Evolutionary conservation across 2,113 vertebrate species (phyloP), one percentile per base, ranked within the genome.

Genomic region (Muntiacus muntjak): DNA sequence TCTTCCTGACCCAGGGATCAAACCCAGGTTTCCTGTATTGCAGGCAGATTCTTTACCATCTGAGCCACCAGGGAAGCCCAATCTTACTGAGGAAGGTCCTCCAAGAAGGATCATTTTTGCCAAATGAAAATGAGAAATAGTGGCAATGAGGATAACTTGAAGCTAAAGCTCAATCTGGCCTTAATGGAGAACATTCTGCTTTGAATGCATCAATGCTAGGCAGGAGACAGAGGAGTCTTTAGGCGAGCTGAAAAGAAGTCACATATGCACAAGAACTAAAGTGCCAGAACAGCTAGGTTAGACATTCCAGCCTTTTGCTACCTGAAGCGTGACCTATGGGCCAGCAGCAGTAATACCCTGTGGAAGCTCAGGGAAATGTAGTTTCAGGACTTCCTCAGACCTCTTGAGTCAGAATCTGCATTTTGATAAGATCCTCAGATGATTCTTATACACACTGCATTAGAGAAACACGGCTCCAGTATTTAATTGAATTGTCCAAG

Each of bases 361-460:
- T 36, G 40, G n/a, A 19, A 81, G 40, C 52, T 47, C 89, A 84
- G 2, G n/a, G 28, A 91, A 82, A 88, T n/a, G 5, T 8, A 93
- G 62, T 9, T 50, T 79, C 8, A 67, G 47, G 60, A 55, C 3
- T 12, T 58, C 2, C 16, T n/a, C 62, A 43, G 33, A 52, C 10
- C 33, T 58, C 36, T n/a, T 36, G 23, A 84, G 11, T 71, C 21
- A 52, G 19, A 91, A 79, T 52, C 30, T 74, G 19, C 40, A 91
- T 95, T 55, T 55, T 93, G 58, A 58, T 21, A 58, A 81, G n/a
- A 40, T 28, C 23, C 4, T 6, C 16, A 4, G 6, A 47, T 0
- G 33, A 40, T 50, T 82, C 52, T 67, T 52, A 7, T 19, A n/a
- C 2, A 87, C n/a, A 58, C 0, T 1, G 14, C n/a, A 21, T 19